Evolutionary conservation across 2,797 vertebrate genomes (phyloP).

Genomic region (Premnoplex brunnescens): DNA sequence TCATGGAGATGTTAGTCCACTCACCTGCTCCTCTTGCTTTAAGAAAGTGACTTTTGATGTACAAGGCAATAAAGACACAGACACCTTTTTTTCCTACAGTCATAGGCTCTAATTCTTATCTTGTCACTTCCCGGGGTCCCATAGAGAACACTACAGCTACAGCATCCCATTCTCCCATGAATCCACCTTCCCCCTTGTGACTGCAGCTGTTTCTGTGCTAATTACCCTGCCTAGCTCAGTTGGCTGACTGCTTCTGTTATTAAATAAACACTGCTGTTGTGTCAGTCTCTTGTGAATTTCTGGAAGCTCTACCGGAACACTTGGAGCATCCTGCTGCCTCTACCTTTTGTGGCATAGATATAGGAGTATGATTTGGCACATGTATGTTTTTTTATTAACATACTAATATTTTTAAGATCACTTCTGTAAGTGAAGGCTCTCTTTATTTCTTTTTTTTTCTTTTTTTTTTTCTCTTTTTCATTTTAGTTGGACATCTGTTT

Average conservation of each 20-base stretch:
- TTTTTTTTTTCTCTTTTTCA: background rate
- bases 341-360: background rate
- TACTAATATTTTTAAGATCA: background rate
- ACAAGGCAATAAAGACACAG: background rate
- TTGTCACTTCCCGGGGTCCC: background rate
- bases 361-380: background rate
- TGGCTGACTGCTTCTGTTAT: conserved; percentile 10
- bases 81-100: background rate
- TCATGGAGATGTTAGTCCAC: background rate
- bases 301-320: background rate
- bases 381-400: background rate
- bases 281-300: background rate
- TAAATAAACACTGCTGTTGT: conserved; percentile 22
- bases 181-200: background rate
- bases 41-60: background rate
- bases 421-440: background rate
- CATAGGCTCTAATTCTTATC: background rate
- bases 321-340: background rate
- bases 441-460: background rate
- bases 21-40: background rate
- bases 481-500: background rate
- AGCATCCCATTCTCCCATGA: background rate
- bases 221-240: background rate
- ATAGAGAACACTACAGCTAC: background rate
- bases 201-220: conserved; percentile 29